Conservation (phyloP, 2,888 invertebrate species). For the Blastobasis lacticolella region DNA sequence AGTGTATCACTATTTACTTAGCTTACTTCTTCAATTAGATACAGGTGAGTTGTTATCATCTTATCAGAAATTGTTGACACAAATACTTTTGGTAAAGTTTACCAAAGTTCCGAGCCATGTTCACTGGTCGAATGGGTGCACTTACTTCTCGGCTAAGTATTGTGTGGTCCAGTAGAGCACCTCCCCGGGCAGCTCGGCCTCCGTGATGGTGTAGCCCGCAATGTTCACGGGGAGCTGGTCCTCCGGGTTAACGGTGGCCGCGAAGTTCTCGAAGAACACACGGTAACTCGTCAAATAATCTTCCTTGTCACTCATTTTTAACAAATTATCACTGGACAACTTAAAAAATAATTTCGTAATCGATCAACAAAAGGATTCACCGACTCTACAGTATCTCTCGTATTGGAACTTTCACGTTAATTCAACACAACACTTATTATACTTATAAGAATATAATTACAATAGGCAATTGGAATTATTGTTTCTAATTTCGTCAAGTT, state of each 20-base stretch:
- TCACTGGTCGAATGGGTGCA: constrained; percentile 16
- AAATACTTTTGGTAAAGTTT: no score
- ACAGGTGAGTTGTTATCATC: no score
- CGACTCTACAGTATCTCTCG: background rate
- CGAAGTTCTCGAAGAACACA: constrained; percentile 82
- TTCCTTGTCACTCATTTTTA: constrained; percentile 74
- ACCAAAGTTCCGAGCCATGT: background rate
- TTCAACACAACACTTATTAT: constrained; percentile 19
- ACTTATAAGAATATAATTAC: no score
- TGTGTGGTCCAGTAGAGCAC: constrained; percentile 84
- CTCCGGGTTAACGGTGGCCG: constrained; percentile 78
- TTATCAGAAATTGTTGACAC: no score
- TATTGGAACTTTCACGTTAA: background rate
- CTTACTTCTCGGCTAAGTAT: constrained; percentile 85
- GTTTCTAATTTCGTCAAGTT: constrained; percentile 13
- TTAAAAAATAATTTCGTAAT: constrained; percentile 25
- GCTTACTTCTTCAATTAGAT: no score
- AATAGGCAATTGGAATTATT: constrained; percentile 8
- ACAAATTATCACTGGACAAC: constrained; percentile 17
- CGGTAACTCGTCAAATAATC: constrained; percentile 81
- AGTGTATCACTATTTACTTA: no score
- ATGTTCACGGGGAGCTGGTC: constrained; percentile 85
- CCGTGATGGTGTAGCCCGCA: constrained; percentile 79
- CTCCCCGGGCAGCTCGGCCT: constrained; percentile 82
- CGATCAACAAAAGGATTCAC: constrained; percentile 34